Evolutionary conservation across 1,140 invertebrate genomes (phyloP).

Genomic region (Panagrolaimus sp.): DNA sequence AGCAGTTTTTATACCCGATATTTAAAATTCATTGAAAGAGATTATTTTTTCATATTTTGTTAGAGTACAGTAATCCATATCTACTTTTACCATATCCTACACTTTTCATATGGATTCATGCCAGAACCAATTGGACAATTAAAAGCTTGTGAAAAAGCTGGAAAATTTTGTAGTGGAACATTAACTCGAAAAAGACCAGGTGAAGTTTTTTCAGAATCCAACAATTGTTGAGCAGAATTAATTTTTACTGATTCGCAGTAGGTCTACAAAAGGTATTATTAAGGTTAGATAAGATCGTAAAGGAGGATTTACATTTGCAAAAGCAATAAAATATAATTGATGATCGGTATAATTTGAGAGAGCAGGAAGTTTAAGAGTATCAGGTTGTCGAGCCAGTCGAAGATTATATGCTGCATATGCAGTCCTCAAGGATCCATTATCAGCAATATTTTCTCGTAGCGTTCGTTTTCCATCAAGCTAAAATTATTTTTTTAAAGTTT

Average conservation of each 20-base stretch:
- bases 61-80: too few relatives aligned
- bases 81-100: slow-evolving; percentile 4
- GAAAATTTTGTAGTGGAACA: slow-evolving; percentile 19
- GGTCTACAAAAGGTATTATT: not conserved
- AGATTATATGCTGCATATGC: slow-evolving; percentile 3
- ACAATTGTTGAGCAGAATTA: slow-evolving; percentile 7
- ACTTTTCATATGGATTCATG: slow-evolving; percentile 19
- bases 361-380: not conserved
- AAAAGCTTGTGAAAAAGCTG: not conserved
- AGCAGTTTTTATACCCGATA: too few relatives aligned
- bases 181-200: slow-evolving; percentile 13
- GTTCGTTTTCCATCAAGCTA: slow-evolving; percentile 32
- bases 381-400: not conserved
- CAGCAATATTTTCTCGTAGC: slow-evolving; percentile 77
- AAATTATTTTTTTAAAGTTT: too few relatives aligned
- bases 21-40: too few relatives aligned
- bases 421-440: slow-evolving; percentile 72
- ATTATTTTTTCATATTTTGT: too few relatives aligned
- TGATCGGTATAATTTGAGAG: slow-evolving; percentile 5
- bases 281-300: not conserved
- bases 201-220: not conserved
- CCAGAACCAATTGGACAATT: slow-evolving; percentile 12
- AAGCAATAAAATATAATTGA: slow-evolving; percentile 18
- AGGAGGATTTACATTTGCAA: slow-evolving; percentile 2
- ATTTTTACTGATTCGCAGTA: slow-evolving; percentile 5